A percentile compares a stretch with the other conserved stretches of the same genome.
Conservation (phyloP, 2,888 invertebrate species). For the Nephrotoma guestfalica region DNA sequence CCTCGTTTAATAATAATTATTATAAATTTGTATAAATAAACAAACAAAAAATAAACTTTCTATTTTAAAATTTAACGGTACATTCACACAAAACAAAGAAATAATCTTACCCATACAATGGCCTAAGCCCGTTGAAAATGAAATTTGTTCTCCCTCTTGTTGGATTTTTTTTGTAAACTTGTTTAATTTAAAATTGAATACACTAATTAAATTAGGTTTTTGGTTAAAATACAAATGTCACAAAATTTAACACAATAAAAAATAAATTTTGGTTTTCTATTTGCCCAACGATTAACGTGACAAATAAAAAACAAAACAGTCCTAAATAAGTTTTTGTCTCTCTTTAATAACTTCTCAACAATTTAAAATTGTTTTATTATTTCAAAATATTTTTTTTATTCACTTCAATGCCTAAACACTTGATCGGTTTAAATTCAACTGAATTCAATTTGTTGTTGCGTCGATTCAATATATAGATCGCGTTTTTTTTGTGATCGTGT, state of each 20-base stretch:
- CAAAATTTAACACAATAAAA: background rate
- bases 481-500: slow-evolving; percentile 8
- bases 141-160: slow-evolving; percentile 17
- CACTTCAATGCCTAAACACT: slow-evolving; percentile 6
- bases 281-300: background rate
- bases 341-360: background rate
- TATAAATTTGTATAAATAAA: background rate
- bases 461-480: slow-evolving; percentile 13
- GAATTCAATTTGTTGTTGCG: slow-evolving; percentile 7
- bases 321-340: background rate
- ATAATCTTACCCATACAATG: slow-evolving; percentile 39
- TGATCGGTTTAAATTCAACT: slow-evolving; percentile 10
- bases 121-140: slow-evolving; percentile 31
- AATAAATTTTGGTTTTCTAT: background rate
- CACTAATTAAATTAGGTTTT: background rate
- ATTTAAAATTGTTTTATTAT: background rate
- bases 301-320: background rate
- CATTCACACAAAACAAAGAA: background rate
- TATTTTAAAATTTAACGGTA: background rate
- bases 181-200: background rate
- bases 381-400: slow-evolving; percentile 13
- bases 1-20: background rate
- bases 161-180: background rate
- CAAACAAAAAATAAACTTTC: background rate
- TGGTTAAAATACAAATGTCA: background rate